Conservation (phyloP, 2,113 vertebrate species). For the Alligator mississippiensis region DNA sequence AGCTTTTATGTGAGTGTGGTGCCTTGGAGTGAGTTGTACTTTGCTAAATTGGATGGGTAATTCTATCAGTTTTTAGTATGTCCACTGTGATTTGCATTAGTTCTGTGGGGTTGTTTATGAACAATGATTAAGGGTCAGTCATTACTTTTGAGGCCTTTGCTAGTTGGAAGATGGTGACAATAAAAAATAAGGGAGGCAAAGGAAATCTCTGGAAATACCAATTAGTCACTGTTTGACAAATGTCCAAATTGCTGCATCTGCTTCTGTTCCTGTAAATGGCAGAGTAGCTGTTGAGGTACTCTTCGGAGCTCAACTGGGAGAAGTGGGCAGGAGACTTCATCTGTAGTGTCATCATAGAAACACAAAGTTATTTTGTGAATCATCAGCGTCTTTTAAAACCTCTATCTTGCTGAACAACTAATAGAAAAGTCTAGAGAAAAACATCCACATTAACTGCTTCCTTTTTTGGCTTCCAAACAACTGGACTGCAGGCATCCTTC, state of each 20-base stretch:
- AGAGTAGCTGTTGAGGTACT: background rate
- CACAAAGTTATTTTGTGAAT: background rate
- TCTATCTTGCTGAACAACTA: background rate
- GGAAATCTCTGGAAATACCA: background rate
- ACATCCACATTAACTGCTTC: background rate
- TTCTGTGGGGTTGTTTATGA: too few species aligned
- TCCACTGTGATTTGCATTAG: background rate
- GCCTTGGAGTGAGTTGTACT: accelerated
- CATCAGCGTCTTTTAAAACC: background rate
- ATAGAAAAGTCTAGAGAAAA: background rate
- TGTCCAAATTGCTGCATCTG: background rate
- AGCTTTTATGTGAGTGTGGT: too few species aligned
- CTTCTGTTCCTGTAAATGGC: background rate
- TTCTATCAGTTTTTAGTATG: background rate
- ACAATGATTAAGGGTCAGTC: too few species aligned
- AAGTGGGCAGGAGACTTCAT: background rate
- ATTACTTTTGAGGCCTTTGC: background rate
- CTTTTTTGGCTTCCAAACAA: background rate
- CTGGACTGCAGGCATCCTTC: background rate
- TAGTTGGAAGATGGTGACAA: background rate
- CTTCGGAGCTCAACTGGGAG: background rate
- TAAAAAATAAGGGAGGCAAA: background rate
- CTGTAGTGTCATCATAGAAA: background rate
- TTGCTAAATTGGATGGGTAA: background rate
- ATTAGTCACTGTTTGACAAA: background rate